Conservation (phyloP, 2,113 vertebrate genomes). For the Pteruthius melanotis region DNA sequence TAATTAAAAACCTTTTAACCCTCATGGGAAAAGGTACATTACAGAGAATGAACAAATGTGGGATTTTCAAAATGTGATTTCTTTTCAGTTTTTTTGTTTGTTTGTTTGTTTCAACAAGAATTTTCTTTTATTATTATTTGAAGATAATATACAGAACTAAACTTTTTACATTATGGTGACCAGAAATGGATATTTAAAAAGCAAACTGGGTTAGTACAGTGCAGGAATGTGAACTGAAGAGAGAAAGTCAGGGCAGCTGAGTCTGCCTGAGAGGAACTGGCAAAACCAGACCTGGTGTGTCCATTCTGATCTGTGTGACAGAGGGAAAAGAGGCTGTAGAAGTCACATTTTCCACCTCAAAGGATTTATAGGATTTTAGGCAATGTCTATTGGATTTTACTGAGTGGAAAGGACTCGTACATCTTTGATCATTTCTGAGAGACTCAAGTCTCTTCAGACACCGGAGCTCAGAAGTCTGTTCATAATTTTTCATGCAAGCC, state of each 20-base stretch:
- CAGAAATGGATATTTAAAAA: not conserved
- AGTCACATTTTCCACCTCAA: not conserved
- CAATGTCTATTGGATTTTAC: not conserved
- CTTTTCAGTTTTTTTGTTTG: not conserved
- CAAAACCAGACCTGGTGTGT: not conserved
- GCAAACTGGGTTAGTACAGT: not conserved
- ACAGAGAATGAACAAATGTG: not conserved
- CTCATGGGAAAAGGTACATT: not conserved
- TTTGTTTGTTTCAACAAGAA: not conserved
- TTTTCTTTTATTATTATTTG: not conserved
- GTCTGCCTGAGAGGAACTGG: not conserved
- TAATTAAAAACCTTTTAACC: not conserved
- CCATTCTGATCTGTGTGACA: not conserved
- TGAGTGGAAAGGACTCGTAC: not conserved
- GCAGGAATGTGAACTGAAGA: not conserved
- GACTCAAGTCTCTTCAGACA: not conserved
- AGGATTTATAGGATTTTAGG: not conserved
- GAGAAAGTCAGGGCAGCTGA: not conserved
- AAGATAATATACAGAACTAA: not conserved
- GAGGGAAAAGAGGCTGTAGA: not conserved
- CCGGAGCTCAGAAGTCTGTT: not conserved
- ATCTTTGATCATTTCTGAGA: not conserved
- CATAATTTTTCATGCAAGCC: not conserved
- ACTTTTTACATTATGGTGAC: rapidly evolving
- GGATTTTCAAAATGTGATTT: not conserved